These are phyloP conservation scores for Heliconius hewitsoni DNA, from an alignment of 1,140 invertebrate genomes.

Conservation along the genomic window DNA sequence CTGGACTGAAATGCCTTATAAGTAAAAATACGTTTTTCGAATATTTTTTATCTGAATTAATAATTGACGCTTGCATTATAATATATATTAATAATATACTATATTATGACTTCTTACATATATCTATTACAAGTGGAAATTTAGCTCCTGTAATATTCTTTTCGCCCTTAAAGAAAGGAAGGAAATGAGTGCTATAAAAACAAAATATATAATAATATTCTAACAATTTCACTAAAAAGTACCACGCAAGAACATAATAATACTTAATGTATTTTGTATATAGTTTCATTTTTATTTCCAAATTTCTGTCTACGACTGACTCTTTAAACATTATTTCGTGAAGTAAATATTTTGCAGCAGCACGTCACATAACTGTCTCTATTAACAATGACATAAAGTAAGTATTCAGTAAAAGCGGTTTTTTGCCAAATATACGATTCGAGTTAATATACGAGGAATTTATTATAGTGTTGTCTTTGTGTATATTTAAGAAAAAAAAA, in stretches of 20 bases:
- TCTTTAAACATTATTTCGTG: constrained; percentile 29
- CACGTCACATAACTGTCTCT: constrained; percentile 25
- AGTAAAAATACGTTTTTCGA: no score
- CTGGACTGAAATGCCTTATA: no score
- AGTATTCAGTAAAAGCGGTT: constrained; percentile 39
- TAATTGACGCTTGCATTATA: no score
- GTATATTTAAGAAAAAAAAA: background rate
- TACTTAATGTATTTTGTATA: background rate
- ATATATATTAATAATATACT: no score
- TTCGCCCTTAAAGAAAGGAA: no score
- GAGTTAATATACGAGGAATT: constrained; percentile 37
- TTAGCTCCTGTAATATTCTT: no score
- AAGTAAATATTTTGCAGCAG: constrained; percentile 31
- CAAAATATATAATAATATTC: background rate
- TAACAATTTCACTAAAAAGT: background rate
- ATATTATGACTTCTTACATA: no score
- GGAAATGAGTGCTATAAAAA: no score
- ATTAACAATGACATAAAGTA: constrained; percentile 31
- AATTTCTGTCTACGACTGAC: constrained; percentile 16
- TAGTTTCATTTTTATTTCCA: background rate
- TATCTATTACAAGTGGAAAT: no score
- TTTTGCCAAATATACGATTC: constrained; percentile 41
- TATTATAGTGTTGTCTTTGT: constrained; percentile 29
- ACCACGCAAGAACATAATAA: background rate
- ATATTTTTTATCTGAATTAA: no score